These are phyloP conservation scores for Allophyes oxyacanthae DNA, from an alignment of 2,888 invertebrate genomes.

Conservation along the genomic window DNA sequence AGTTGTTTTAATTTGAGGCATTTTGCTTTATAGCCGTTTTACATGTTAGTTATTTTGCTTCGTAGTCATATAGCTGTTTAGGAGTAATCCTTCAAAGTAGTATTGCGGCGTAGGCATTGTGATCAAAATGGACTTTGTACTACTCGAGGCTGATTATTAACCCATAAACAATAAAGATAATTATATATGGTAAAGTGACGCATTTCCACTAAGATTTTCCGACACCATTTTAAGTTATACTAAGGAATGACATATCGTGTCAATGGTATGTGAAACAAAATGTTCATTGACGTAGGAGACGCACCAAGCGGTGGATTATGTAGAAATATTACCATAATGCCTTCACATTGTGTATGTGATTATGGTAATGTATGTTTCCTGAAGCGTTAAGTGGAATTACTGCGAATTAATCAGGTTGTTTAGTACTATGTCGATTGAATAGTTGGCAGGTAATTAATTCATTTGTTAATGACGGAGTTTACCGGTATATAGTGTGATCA, in stretches of 20 bases:
- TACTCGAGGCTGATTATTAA: conserved; percentile 5
- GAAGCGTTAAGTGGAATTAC: conserved; percentile 29
- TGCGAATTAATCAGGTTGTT: conserved; percentile 33
- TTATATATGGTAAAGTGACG: conserved; percentile 52
- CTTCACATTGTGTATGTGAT: conserved; percentile 53
- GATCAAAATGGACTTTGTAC: too few species aligned
- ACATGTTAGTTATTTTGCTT: too few species aligned
- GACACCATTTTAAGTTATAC: conserved; percentile 61
- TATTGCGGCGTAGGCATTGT: too few species aligned
- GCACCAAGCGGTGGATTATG: conserved; percentile 24
- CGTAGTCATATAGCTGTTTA: too few species aligned
- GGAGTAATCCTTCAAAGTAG: too few species aligned
- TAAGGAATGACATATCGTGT: conserved; percentile 71
- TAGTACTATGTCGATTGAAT: conserved; percentile 16
- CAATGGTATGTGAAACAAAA: conserved; percentile 61
- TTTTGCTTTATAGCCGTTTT: too few species aligned
- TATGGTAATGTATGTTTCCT: conserved; percentile 56
- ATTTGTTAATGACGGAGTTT: background rate
- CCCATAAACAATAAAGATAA: conserved; percentile 20
- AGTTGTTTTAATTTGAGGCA: too few species aligned
- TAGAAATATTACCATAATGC: conserved; percentile 56
- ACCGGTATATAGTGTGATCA: too few species aligned
- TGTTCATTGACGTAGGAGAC: conserved; percentile 69
- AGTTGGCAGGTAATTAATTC: background rate
- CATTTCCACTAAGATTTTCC: conserved; percentile 60